Percentiles rank a stretch among this genome's conserved stretches.
These are phyloP conservation scores for Hypsopygia costalis DNA, from an alignment of 2,888 invertebrate genomes.

Conservation along the genomic window DNA sequence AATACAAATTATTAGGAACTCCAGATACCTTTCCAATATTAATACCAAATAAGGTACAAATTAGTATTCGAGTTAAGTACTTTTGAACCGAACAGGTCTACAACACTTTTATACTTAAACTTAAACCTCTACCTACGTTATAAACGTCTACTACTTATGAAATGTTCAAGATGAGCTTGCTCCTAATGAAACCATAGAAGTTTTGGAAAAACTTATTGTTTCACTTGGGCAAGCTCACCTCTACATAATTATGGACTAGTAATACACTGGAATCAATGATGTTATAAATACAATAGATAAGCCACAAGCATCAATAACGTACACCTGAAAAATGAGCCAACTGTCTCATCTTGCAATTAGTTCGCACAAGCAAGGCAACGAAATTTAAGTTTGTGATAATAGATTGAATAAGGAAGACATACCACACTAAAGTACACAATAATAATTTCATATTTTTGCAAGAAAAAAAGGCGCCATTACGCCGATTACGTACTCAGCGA, in stretches of 20 bases:
- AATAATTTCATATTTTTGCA: too few species aligned
- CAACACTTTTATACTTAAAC: slow-evolving; percentile 14
- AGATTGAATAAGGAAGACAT: too few species aligned
- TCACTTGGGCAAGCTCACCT: slow-evolving; percentile 22
- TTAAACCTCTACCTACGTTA: slow-evolving; percentile 20
- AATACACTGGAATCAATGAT: slow-evolving; percentile 45
- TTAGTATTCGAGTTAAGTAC: slow-evolving; percentile 67
- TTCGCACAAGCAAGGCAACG: too few species aligned
- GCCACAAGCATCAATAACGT: too few species aligned
- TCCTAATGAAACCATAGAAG: slow-evolving; percentile 1
- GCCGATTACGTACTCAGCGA: too few species aligned
- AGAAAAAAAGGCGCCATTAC: too few species aligned
- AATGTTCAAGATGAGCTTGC: slow-evolving; percentile 16
- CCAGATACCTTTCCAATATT: slow-evolving; percentile 53
- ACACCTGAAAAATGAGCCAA: too few species aligned
- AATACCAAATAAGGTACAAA: slow-evolving; percentile 26
- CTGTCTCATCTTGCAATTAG: too few species aligned
- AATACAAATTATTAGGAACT: slow-evolving; percentile 68
- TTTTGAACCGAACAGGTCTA: slow-evolving; percentile 31
- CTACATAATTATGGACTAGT: slow-evolving; percentile 59
- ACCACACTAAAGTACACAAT: too few species aligned
- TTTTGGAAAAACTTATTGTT: slow-evolving; percentile 7
- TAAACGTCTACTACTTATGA: slow-evolving; percentile 10
- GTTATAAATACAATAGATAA: too few species aligned
- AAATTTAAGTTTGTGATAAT: too few species aligned